These are phyloP conservation scores for Druceiella hillmani DNA, from an alignment of 2,888 invertebrate genomes.

Conservation along the genomic window DNA sequence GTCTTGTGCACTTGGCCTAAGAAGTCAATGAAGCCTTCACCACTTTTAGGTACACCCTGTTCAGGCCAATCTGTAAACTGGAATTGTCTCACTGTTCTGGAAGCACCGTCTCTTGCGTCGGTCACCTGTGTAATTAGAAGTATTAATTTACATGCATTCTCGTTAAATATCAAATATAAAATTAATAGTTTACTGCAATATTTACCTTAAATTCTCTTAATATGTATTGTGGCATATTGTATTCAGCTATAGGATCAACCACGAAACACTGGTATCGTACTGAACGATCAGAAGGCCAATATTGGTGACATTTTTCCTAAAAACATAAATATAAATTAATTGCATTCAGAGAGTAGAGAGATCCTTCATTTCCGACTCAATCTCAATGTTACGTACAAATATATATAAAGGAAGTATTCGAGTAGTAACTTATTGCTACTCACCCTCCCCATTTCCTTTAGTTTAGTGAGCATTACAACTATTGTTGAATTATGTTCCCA, in stretches of 20 bases:
- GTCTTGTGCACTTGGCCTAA: conserved; percentile 99
- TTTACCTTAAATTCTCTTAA: conserved; percentile 91
- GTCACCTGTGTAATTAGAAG: conserved; percentile 62
- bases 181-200: conserved; percentile 2
- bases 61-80: conserved; percentile 97
- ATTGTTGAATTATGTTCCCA: conserved; percentile 99
- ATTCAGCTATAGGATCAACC: conserved; percentile 98
- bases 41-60: conserved; percentile 95
- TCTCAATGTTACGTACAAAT: conserved; percentile 1
- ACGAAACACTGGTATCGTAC: conserved; percentile 97
- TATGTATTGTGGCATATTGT: conserved; percentile 99
- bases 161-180: neutral
- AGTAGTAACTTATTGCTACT: conserved; percentile 37
- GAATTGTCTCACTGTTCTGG: conserved; percentile 92
- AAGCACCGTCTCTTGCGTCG: conserved; percentile 95
- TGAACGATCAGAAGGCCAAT: conserved; percentile 98
- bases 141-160: neutral
- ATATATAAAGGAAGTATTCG: neutral
- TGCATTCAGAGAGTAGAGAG: neutral
- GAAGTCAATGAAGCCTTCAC: conserved; percentile 99
- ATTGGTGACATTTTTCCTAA: conserved; percentile 98
- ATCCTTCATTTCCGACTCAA: too few species aligned
- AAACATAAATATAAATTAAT: conserved; percentile 22
- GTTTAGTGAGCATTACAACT: conserved; percentile 96
- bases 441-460: conserved; percentile 96